Evolutionary conservation across 92 coral and sea anemone species (phyloP), one percentile per base, ranked within the genome.

Genomic region (Pocillopora grandis): DNA sequence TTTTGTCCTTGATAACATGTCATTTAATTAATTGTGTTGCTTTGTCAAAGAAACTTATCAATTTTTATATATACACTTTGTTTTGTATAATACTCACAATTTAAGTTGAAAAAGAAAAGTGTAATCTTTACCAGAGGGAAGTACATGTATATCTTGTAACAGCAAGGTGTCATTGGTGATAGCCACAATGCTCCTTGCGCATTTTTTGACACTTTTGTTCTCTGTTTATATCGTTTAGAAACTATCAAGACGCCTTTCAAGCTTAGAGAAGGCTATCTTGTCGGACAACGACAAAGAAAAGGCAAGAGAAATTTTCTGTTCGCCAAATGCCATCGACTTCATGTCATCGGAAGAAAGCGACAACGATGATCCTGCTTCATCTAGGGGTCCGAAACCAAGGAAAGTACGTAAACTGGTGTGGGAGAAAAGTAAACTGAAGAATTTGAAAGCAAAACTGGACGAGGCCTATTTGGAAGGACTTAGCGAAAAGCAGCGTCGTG

Each of bases 271-370:
- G 72, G 21, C 88, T 0, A 19, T 59, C 11, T 48, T 87, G 6
- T 66, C 82, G 1, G 86, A 74, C 18, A 42, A 35, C 7, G 90
- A 87, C 72, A 81, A 64, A 16, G 37, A 9, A 9, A 87, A 77
- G 35, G 83, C 72, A 19, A 23, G 66, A 20, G 83, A 81, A 33
- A 76, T 87, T 58, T 52, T 81, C 17, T 58, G 48, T 15, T 83
- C 87, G 1, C 87, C 83, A 16, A 68, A 75, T 19, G 87, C 87
- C 0, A 20, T 81, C 1, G 71, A 87, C 10, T 87, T 49, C 48
- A 87, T 88, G 85, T 88, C 88, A 9, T 82, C 84, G 9, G 85
- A 83, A 60, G 91, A 85, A 63, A 83, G 88, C 49, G 79, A 80
- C 80, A 58, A 59, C 20, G 92, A 87, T 13, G 78, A 60, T 9